Conservation (phyloP, 1,140 invertebrate genomes). For the Magallana gigas region DNA sequence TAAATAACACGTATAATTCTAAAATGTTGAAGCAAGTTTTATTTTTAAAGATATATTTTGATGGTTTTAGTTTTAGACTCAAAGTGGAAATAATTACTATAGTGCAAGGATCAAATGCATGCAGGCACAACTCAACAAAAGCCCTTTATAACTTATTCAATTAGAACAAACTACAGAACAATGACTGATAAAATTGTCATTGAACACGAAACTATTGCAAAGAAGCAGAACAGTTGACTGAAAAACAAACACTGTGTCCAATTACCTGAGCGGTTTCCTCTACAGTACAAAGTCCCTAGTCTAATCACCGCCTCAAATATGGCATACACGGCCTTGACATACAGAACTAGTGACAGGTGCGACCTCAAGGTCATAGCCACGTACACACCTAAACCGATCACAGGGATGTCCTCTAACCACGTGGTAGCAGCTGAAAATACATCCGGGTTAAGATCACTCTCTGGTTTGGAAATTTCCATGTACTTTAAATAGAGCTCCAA, state of each 20-base stretch:
- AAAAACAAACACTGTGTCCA: conserved; percentile 5
- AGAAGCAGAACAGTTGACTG: neutral
- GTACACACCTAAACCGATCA: neutral
- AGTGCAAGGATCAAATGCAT: too few species aligned
- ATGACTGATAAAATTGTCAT: neutral
- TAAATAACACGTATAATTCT: too few species aligned
- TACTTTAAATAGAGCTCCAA: neutral
- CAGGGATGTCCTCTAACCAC: neutral
- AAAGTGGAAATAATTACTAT: too few species aligned
- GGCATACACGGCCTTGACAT: neutral
- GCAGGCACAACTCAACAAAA: too few species aligned
- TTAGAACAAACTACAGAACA: neutral
- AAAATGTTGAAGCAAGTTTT: too few species aligned
- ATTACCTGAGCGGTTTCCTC: neutral
- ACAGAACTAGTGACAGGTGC: neutral
- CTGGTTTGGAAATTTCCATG: neutral
- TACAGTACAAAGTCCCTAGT: neutral
- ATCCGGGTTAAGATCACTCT: neutral
- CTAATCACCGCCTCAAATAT: conserved; percentile 10
- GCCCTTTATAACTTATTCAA: too few species aligned
- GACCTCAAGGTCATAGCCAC: neutral
- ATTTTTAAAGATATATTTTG: too few species aligned
- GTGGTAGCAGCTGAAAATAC: conserved; percentile 14
- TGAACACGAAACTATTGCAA: neutral
- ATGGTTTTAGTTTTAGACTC: too few species aligned